These are phyloP conservation scores for Drosophila mayaguana DNA, from an alignment of 2,888 invertebrate species.

Conservation along the genomic window DNA sequence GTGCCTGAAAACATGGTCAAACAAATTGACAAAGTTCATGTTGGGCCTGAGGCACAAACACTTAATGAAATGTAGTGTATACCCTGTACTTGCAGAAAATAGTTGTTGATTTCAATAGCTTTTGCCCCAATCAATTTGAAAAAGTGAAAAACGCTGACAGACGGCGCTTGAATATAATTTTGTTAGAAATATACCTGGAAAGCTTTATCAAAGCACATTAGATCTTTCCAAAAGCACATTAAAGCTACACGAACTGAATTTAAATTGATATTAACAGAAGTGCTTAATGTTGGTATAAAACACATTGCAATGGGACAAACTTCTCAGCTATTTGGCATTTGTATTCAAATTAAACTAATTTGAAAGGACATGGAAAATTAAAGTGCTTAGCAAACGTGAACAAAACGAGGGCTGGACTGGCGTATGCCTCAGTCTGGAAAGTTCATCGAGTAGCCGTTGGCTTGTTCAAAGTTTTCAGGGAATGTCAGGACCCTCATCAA, in stretches of 20 bases:
- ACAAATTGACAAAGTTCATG: slow-evolving; percentile 46
- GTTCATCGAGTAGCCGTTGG: background rate
- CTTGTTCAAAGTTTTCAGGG: background rate
- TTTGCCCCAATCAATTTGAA: background rate
- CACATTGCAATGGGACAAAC: background rate
- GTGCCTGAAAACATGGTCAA: slow-evolving; percentile 33
- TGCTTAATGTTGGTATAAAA: too few relatives aligned
- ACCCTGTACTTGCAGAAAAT: background rate
- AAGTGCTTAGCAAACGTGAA: background rate
- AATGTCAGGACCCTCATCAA: slow-evolving; percentile 37
- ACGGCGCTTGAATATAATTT: too few relatives aligned
- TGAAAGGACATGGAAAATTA: background rate
- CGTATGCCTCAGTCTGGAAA: background rate
- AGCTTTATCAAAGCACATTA: too few relatives aligned
- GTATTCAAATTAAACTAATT: background rate
- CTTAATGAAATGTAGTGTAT: background rate
- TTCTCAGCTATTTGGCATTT: background rate
- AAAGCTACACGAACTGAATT: too few relatives aligned
- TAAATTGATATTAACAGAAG: too few relatives aligned
- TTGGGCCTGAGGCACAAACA: slow-evolving; percentile 5
- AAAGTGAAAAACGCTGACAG: too few relatives aligned
- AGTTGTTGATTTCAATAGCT: background rate
- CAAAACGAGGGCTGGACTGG: background rate
- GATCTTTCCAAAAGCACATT: too few relatives aligned
- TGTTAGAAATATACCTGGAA: too few relatives aligned